A percentile compares a stretch with the other conserved stretches of the same genome.
phyloP scores from a whole-genome alignment of 2,797 vertebrate species.

The Adrianichthys oophorus region DNA sequence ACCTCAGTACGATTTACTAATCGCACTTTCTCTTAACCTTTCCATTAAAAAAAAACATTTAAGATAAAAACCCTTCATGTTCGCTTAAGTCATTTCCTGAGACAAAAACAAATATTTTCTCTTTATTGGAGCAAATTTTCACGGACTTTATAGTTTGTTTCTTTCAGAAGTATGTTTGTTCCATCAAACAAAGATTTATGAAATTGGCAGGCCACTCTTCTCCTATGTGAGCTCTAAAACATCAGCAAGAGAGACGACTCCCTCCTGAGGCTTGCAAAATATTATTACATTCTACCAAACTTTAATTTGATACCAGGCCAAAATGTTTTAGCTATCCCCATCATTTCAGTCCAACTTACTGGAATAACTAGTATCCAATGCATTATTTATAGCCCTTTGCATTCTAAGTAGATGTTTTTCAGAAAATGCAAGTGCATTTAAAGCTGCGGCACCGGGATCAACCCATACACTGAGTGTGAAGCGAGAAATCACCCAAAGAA shows the following conservation, averaged over 20 bases:
- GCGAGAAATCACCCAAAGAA: slow-evolving; percentile 33
- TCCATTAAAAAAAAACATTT: too few species aligned
- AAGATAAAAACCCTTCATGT: too few species aligned
- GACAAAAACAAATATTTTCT: slow-evolving; percentile 15
- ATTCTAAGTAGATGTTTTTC: slow-evolving; percentile 51
- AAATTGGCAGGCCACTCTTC: slow-evolving; percentile 47
- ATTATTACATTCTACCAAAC: slow-evolving; percentile 64
- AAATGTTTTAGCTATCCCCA: slow-evolving; percentile 63
- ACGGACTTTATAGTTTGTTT: slow-evolving; percentile 22
- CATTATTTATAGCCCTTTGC: slow-evolving; percentile 61
- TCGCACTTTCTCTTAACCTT: too few species aligned
- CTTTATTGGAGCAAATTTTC: not conserved
- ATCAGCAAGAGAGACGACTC: slow-evolving; percentile 67
- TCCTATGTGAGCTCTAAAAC: slow-evolving; percentile 67
- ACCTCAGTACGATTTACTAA: too few species aligned
- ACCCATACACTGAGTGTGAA: slow-evolving; percentile 13
- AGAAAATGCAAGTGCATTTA: slow-evolving; percentile 31
- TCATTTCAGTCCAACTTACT: slow-evolving; percentile 62
- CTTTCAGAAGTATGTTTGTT: slow-evolving; percentile 68
- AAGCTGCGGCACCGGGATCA: slow-evolving; percentile 4
- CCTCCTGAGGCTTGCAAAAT: slow-evolving; percentile 69
- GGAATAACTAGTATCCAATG: slow-evolving; percentile 63
- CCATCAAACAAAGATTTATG: slow-evolving; percentile 74
- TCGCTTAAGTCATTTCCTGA: not conserved
- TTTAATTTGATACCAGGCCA: slow-evolving; percentile 74